Evolutionary conservation across 2,113 vertebrate species (phyloP).

Genomic region (Periophthalmodon schlosseri): DNA sequence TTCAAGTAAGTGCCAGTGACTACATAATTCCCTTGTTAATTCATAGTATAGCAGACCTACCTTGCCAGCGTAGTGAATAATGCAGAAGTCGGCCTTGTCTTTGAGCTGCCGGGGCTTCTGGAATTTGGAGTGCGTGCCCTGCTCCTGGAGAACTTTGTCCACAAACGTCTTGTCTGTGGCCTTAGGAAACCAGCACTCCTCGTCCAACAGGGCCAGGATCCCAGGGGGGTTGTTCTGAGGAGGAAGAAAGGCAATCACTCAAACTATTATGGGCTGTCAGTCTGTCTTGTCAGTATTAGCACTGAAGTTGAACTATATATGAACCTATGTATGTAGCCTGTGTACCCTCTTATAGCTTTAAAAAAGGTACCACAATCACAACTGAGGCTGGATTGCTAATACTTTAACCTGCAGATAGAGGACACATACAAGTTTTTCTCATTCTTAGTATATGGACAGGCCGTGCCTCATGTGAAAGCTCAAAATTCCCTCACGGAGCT

Average conservation of each 20-base stretch:
- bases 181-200: slow-evolving; percentile 99
- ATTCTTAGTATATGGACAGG: no score
- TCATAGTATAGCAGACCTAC: slow-evolving; percentile 69
- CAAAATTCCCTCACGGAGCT: no score
- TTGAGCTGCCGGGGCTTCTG: slow-evolving; percentile 95
- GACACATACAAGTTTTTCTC: no score
- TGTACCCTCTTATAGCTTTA: no score
- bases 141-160: slow-evolving; percentile 89
- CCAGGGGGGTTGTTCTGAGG: slow-evolving; percentile 93
- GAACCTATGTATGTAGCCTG: no score
- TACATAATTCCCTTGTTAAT: not conserved
- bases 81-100: slow-evolving; percentile 95
- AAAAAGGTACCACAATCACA: no score
- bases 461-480: no score
- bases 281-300: not conserved
- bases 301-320: no score
- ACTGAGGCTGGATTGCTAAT: no score
- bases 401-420: no score
- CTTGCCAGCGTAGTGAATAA: slow-evolving; percentile 94
- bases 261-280: not conserved
- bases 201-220: slow-evolving; percentile 93
- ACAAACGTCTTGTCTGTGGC: slow-evolving; percentile 96
- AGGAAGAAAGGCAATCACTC: not conserved
- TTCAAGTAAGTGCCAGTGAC: not conserved
- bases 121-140: slow-evolving; percentile 92